A percentile compares a stretch with the other conserved stretches of the same genome.
Evolutionary conservation across 2,888 invertebrate species (phyloP).

Genomic region (Isotomurus palustris): DNA sequence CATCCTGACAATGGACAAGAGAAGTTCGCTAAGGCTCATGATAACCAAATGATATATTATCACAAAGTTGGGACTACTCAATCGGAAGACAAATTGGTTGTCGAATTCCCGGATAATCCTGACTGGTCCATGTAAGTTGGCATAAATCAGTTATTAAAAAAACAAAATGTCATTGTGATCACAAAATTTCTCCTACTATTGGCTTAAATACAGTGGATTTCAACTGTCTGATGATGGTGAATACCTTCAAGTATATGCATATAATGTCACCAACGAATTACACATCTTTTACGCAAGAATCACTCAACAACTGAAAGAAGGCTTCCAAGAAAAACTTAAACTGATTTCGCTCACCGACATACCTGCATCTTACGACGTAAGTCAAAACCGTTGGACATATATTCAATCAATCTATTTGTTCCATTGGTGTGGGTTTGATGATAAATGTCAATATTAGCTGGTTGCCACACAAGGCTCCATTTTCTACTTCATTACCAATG

Average conservation of each 20-base stretch:
- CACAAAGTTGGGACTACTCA: slow-evolving; percentile 82
- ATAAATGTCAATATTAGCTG: slow-evolving; percentile 10
- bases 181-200: neutral
- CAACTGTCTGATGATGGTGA: slow-evolving; percentile 85
- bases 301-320: slow-evolving; percentile 51
- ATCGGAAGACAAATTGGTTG: slow-evolving; percentile 75
- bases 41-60: slow-evolving; percentile 88
- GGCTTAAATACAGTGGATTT: slow-evolving; percentile 7
- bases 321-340: slow-evolving; percentile 56
- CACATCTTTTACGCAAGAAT: slow-evolving; percentile 79
- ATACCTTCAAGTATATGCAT: slow-evolving; percentile 76
- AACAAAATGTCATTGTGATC: neutral
- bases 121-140: slow-evolving; percentile 73
- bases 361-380: slow-evolving; percentile 86
- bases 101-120: slow-evolving; percentile 85
- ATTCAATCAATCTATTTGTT: neutral
- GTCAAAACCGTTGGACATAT: neutral
- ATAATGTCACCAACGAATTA: slow-evolving; percentile 87
- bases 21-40: slow-evolving; percentile 68
- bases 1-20: slow-evolving; percentile 73
- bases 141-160: neutral
- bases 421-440: neutral
- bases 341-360: slow-evolving; percentile 77
- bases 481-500: slow-evolving; percentile 75
- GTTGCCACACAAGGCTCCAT: slow-evolving; percentile 54